Evolutionary conservation across 2,113 vertebrate species (phyloP), one percentile per base, ranked within the genome.

Genomic region (Eptesicus fuscus): DNA sequence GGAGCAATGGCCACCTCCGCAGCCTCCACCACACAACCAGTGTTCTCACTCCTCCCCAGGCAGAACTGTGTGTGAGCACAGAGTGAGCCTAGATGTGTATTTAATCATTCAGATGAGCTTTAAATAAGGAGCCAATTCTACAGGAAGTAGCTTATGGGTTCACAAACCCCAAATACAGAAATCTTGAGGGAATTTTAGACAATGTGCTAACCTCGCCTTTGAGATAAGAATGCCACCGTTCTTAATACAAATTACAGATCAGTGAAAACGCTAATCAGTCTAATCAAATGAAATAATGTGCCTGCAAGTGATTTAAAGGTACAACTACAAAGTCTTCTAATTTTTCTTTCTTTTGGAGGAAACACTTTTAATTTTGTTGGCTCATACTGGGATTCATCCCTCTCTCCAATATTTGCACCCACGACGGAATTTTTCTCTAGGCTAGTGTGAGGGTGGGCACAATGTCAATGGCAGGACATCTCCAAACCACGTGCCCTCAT

Each of bases 401-500:
- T 56, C 53, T 59, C 25, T 79, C 44, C n/a, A 32, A 0, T 17
- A 23, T 65, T 42, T 11, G 30, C 3, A 1, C 25, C 42, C 47
- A 37, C 20, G 13, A 42, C 0, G 1, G 53, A 73, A 11, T 49
- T 59, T 32, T 79, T n/a, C 67, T 47, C 59, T 4, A 28, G 30
- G 84, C 25, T 44, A 25, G 44, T 0, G 6, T 9, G 42, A 70
- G 47, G 25, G 10, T 44, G 44, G 32, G 13, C 6, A 17, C 37
- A 7, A 12, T 10, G 30, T 44, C 35, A 23, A 14, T 1, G 18
- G 7, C n/a, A 23, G 17, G 73, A 9, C 37, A 16, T 12, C 9
- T 10, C 53, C 37, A 59, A 20, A 28, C 17, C 0, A 1, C 2
- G 12, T 0, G 28, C 5, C 20, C 22, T 49, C 28, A 7, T 0